Evolutionary conservation across 2,797 vertebrate species (phyloP).

Genomic region (Menidia menidia): DNA sequence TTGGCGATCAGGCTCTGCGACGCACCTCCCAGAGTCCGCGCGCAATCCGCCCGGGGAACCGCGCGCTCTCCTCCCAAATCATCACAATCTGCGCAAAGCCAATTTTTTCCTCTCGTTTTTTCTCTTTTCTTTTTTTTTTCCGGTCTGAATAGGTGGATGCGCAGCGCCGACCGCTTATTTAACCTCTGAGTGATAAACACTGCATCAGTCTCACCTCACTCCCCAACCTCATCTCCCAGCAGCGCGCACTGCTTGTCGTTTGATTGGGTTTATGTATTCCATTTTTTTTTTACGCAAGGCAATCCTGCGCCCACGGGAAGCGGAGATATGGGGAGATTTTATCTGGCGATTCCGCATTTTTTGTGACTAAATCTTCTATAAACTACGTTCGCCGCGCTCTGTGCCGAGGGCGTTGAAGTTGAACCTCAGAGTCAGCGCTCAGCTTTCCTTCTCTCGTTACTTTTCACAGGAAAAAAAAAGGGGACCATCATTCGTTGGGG

Average conservation of each 20-base stretch:
- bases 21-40: constrained; percentile 60
- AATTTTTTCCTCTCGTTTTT: not conserved
- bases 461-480: constrained; percentile 10
- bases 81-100: constrained; percentile 57
- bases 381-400: constrained; percentile 14
- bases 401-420: constrained; percentile 62
- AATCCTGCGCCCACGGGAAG: constrained; percentile 6
- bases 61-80: constrained; percentile 37
- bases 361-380: constrained; percentile 17
- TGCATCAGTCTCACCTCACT: constrained; percentile 62
- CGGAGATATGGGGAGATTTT: constrained; percentile 19
- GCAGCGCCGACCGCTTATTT: constrained; percentile 66
- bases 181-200: constrained; percentile 60
- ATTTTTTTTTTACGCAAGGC: constrained; percentile 58
- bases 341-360: constrained; percentile 17
- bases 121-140: constrained; percentile 22
- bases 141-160: constrained; percentile 57
- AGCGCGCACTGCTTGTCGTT: constrained; percentile 11
- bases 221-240: constrained; percentile 13
- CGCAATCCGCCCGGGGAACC: constrained; percentile 61
- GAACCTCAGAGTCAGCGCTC: constrained; percentile 37
- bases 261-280: constrained; percentile 9
- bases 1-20: constrained; percentile 46
- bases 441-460: constrained; percentile 25
- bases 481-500: constrained; percentile 16